Evolutionary conservation across 2,888 invertebrate species (phyloP), one percentile per base, ranked within the genome.

Genomic region (Aquatica leii): DNA sequence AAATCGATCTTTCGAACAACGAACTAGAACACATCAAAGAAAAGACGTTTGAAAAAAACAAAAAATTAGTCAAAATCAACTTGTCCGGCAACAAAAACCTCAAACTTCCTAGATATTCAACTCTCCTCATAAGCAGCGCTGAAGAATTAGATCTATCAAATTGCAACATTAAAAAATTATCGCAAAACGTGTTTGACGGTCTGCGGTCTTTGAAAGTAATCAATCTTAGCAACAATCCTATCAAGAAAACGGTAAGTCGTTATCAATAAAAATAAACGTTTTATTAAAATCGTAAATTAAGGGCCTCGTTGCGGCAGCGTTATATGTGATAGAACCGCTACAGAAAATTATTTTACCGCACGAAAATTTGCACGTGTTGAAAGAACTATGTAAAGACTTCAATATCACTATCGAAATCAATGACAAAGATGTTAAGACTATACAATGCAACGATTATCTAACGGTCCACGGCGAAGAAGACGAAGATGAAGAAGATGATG

Each of bases 51-150:
- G 57, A 76, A 75, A 17, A 69, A 80, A 58, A 81, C 76, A 9
- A 81, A 24, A 76, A 83, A 68, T 73, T 86, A 59, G 76, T 81
- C 73, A 82, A 82, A 69, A 71, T 86, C 18, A 81, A 84, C 69
- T 77, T 86, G 55, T 82, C 83, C 62, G 82, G 82, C 65, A 86
- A 86, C 67, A 53, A 50, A 11, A 35, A 69, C 4, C 77, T 83
- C 34, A 35, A 43, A 1, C 69, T 83, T 35, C 75, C 76, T 2
- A 66, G 68, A 18, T 75, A 76, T 31, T 72, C 74, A 0, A 74
- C 78, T 2, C 78, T 82, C 66, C 66, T 82, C 6, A 78, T 77
- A 72, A 77, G 79, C 4, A 40, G 56, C 1, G 71, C 82, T 15
- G 64, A 71, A 49, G 77, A 80, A 37, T 72, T 84, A 8, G 74